Conservation (phyloP, 2,113 vertebrate species). For the Riparia riparia region DNA sequence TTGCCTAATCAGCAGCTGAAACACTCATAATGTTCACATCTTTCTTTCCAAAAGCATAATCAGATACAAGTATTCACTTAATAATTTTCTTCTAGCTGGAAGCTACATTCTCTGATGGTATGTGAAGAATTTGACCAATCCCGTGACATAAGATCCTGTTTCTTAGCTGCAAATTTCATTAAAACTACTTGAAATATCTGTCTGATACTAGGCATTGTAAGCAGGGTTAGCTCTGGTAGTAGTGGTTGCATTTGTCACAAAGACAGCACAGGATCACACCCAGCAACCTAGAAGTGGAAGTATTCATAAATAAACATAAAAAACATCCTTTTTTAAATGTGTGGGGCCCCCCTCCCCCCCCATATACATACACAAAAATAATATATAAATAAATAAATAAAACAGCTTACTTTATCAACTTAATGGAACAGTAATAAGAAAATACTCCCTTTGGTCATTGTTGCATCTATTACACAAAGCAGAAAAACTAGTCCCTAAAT, state of each 20-base stretch:
- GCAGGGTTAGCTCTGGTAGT: not conserved
- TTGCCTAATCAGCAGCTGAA: not conserved
- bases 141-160: not conserved
- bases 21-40: not conserved
- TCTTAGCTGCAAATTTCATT: not conserved
- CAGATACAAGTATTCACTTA: not conserved
- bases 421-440: not conserved
- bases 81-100: not conserved
- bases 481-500: not conserved
- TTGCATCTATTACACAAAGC: not conserved
- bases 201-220: not conserved
- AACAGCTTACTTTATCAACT: not conserved
- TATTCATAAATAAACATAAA: not conserved
- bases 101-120: not conserved
- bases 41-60: not conserved
- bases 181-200: not conserved
- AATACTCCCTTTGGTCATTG: not conserved
- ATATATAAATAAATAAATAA: too few species aligned
- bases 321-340: not conserved
- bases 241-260: not conserved
- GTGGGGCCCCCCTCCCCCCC: accelerated
- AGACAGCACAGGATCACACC: not conserved
- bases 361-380: not conserved
- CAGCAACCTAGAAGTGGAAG: not conserved
- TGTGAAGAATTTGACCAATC: not conserved